A percentile compares a stretch with the other conserved stretches of the same genome.
phyloP scores from a whole-genome alignment of 2,113 vertebrate species.

The Seriola quinqueradiata region DNA sequence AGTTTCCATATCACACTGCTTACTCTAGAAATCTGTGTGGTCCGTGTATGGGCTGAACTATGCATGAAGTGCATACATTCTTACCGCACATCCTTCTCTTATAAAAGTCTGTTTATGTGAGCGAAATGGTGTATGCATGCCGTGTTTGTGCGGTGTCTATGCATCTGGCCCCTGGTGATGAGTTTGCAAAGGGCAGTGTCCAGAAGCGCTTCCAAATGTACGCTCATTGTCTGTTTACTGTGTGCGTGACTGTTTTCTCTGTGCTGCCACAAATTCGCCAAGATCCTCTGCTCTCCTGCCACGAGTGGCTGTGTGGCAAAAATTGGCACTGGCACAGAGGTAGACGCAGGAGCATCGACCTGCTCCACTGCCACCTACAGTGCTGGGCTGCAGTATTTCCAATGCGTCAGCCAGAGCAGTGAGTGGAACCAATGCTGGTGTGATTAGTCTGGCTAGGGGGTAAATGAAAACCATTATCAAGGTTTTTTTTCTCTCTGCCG shows the following conservation, averaged over 20 bases:
- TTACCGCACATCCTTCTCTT: neutral
- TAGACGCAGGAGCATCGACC: constrained; percentile 39
- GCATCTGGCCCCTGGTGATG: constrained; percentile 16
- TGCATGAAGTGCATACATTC: neutral
- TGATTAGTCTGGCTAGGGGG: constrained; percentile 84
- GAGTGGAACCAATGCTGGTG: constrained; percentile 77
- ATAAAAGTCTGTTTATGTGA: neutral
- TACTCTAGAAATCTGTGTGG: neutral
- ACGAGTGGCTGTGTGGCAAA: constrained; percentile 35
- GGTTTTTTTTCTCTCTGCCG: constrained; percentile 75
- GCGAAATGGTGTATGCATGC: neutral
- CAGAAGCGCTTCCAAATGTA: constrained; percentile 7
- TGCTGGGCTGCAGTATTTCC: constrained; percentile 64
- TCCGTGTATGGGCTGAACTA: neutral
- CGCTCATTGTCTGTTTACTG: neutral
- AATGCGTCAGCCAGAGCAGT: constrained; percentile 72
- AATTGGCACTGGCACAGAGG: constrained; percentile 2
- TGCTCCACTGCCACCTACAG: constrained; percentile 55
- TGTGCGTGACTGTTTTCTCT: constrained; percentile 5
- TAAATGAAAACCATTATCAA: constrained; percentile 85
- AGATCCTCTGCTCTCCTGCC: constrained; percentile 8
- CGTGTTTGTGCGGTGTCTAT: neutral
- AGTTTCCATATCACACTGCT: neutral
- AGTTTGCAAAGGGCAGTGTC: neutral
- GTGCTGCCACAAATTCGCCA: constrained; percentile 38